These are phyloP conservation scores for Tiphia femorata DNA, from an alignment of 2,888 invertebrate genomes.

Conservation along the genomic window DNA sequence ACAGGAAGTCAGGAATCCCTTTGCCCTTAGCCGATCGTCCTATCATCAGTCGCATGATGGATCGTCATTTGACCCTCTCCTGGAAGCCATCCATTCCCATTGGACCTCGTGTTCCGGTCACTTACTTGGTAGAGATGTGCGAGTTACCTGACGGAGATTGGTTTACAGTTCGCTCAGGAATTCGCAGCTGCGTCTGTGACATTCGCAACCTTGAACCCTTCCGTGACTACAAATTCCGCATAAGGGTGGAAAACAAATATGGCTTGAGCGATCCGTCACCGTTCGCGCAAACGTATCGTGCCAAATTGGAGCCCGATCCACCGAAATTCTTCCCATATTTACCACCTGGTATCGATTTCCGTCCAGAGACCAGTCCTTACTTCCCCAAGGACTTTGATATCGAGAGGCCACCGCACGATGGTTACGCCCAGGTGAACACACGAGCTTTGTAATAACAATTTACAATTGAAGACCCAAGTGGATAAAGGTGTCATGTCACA, in stretches of 20 bases:
- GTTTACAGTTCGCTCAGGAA: constrained; percentile 87
- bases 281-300: constrained; percentile 84
- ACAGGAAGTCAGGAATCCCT: constrained; percentile 86
- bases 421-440: too few species aligned
- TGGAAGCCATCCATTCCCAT: constrained; percentile 95
- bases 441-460: too few species aligned
- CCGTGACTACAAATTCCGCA: constrained; percentile 94
- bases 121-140: constrained; percentile 95
- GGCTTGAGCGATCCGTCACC: constrained; percentile 98
- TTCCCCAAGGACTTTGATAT: constrained; percentile 94
- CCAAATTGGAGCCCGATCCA: constrained; percentile 83
- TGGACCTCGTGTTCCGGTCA: constrained; percentile 89
- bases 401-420: constrained; percentile 87
- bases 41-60: constrained; percentile 92
- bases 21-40: constrained; percentile 91
- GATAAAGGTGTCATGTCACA: too few species aligned
- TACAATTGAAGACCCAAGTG: too few species aligned
- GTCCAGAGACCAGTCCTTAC: constrained; percentile 87
- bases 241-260: constrained; percentile 96
- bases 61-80: constrained; percentile 87
- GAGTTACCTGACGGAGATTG: constrained; percentile 93
- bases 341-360: constrained; percentile 84
- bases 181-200: constrained; percentile 91
- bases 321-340: constrained; percentile 85
- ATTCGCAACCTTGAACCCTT: constrained; percentile 91